A percentile compares a stretch with the other conserved stretches of the same genome.
phyloP scores from a whole-genome alignment of 2,797 vertebrate genomes.

The Dermochelys coriacea region DNA sequence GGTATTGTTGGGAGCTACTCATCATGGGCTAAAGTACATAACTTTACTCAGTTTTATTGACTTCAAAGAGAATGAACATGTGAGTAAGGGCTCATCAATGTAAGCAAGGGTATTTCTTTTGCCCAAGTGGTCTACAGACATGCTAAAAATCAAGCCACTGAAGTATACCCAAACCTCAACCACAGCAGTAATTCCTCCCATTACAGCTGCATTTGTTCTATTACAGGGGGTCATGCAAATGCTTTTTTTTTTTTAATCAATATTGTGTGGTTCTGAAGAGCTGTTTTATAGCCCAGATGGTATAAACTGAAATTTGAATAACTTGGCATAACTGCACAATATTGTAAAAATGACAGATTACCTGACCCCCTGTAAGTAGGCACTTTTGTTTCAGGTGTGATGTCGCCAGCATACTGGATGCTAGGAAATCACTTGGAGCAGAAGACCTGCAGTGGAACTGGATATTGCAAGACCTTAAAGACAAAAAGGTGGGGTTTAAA shows the following conservation, averaged over 20 bases:
- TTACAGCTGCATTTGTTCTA: not conserved
- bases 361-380: conserved; percentile 48
- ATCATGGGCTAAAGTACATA: not conserved
- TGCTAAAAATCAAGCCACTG: not conserved
- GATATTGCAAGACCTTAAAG: not conserved
- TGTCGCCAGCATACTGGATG: not conserved
- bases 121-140: not conserved
- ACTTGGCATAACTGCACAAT: conserved; percentile 51
- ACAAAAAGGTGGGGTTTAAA: not conserved
- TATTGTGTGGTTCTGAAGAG: conserved; percentile 58
- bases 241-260: not conserved
- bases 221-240: conserved; percentile 8
- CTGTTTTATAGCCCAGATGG: not conserved
- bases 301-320: not conserved
- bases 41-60: not conserved
- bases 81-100: not conserved
- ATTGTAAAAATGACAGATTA: conserved; percentile 37
- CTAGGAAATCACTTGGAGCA: conserved; percentile 4
- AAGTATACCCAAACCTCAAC: not conserved
- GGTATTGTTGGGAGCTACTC: not conserved
- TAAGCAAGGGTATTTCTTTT: not conserved
- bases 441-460: conserved; percentile 25
- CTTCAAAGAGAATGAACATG: not conserved
- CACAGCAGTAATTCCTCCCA: not conserved
- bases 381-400: conserved; percentile 27